phyloP scores from a whole-genome alignment of 2,797 vertebrate species.

The Oreochromis mossambicus region DNA sequence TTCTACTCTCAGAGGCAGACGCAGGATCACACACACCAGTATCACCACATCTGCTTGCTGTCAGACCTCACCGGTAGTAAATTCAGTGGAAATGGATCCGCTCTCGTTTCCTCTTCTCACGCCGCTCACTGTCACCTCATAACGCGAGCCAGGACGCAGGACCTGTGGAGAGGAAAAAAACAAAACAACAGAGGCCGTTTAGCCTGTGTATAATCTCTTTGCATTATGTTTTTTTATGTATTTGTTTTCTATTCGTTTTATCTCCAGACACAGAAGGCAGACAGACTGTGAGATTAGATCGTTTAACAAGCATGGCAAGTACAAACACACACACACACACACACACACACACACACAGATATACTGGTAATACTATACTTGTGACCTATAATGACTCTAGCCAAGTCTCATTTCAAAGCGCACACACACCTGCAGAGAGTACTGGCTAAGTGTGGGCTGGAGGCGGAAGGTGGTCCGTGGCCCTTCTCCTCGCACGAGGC shows the following conservation, averaged over 20 bases:
- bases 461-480: constrained; percentile 91
- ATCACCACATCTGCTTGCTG: constrained; percentile 52
- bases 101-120: constrained; percentile 88
- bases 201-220: constrained; percentile 13
- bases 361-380: not conserved
- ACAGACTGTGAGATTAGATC: constrained; percentile 11
- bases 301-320: constrained; percentile 19
- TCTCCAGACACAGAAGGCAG: constrained; percentile 27
- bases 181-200: not conserved
- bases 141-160: constrained; percentile 86
- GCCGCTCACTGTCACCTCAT: constrained; percentile 85
- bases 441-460: constrained; percentile 94
- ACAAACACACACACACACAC: not conserved
- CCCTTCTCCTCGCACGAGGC: constrained; percentile 83
- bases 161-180: constrained; percentile 74
- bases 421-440: constrained; percentile 87
- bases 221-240: not conserved
- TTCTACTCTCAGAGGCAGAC: constrained; percentile 9
- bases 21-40: constrained; percentile 8
- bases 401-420: not conserved
- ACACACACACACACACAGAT: not conserved
- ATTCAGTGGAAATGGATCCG: constrained; percentile 80
- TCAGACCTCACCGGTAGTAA: constrained; percentile 87
- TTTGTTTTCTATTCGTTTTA: constrained; percentile 21
- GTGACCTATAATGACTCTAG: not conserved